Percentiles rank a stretch among this genome's conserved stretches.
phyloP scores from a whole-genome alignment of 1,140 invertebrate genomes.

The Drosophila melanogaster region DNA sequence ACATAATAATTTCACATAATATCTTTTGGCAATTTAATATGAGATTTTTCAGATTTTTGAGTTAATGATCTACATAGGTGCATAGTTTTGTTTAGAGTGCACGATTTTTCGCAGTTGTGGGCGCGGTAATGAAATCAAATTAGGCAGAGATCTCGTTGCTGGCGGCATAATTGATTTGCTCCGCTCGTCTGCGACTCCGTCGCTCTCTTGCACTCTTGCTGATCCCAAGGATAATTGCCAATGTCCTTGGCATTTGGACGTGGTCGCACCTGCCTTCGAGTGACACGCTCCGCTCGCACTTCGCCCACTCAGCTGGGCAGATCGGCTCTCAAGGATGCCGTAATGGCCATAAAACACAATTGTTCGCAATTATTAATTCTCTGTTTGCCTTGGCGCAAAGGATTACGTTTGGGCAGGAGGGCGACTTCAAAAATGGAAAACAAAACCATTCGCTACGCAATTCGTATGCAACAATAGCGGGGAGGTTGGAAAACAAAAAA shows the following conservation, averaged over 20 bases:
- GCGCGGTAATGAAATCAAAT: slow-evolving; percentile 85
- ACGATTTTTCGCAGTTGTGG: slow-evolving; percentile 64
- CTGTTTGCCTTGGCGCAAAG: slow-evolving; percentile 35
- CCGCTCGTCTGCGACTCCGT: slow-evolving; percentile 26
- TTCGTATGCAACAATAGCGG: slow-evolving; percentile 64
- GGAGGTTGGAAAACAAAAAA: not conserved
- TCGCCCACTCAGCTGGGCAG: slow-evolving; percentile 3
- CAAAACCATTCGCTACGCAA: slow-evolving; percentile 75
- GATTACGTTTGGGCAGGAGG: slow-evolving; percentile 46
- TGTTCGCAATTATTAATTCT: slow-evolving; percentile 69
- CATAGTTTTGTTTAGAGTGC: slow-evolving; percentile 5
- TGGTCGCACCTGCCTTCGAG: slow-evolving; percentile 48
- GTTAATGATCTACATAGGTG: too few species aligned
- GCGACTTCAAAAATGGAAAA: slow-evolving; percentile 3
- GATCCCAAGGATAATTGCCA: slow-evolving; percentile 66
- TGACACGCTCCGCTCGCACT: slow-evolving; percentile 50
- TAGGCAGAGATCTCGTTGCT: slow-evolving; percentile 68
- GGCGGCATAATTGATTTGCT: slow-evolving; percentile 66
- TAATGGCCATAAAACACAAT: slow-evolving; percentile 62
- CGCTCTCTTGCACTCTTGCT: not conserved
- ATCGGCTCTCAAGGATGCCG: slow-evolving; percentile 32
- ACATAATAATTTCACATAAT: too few species aligned
- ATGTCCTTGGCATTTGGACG: slow-evolving; percentile 26
- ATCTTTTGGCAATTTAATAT: too few species aligned
- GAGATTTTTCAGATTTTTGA: too few species aligned